Evolutionary conservation across 2,888 invertebrate species (phyloP), one percentile per base, ranked within the genome.

Genomic region (Drosophila suboccidentalis): DNA sequence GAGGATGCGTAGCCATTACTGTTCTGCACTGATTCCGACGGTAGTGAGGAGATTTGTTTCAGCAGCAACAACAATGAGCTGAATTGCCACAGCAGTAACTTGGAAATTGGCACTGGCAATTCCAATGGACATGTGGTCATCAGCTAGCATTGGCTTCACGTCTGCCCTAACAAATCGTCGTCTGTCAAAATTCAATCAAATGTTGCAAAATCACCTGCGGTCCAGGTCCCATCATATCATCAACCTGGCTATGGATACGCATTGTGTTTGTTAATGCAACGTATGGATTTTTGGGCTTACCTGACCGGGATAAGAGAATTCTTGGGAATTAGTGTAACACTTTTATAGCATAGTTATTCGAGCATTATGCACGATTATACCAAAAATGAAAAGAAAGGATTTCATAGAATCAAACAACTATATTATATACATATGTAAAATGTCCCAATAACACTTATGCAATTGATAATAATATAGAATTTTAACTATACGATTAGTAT

Each of bases 1-100:
- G 92, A 90, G 64, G 92, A 92, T 65, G 92, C 92, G 91, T 92
- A 93, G 93, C 92, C 92, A 91, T 88, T 92, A 93, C 90, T 92
- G 88, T 82, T 84, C 71, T 91, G 87, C 88, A 90, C 90, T 88
- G 92, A 92, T 84, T 91, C 91, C 81, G 92, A 91, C 75, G 91
- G 84, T 75, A 91, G 91, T 74, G 91, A 92, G 70, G 91, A 92
- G 71, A 78, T 90, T 77, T 89, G 85, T 75, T 74, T 71, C 47
- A 82, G 64, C 65, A 80, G 78, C 71, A 81, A 80, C 60, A 84
- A 76, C 70, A 86, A 88, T 38, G 82, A 85, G 58, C 57, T 69
- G 29, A 77, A 70, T 47, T 81, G 80, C 55, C 83, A 79, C 58
- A 87, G 83, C 66, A 87, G 89, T 65, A 85, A 89, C 32, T 60